Evolutionary conservation across 2,113 vertebrate species (phyloP).

Genomic region (Sinocyclocheilus grahami): DNA sequence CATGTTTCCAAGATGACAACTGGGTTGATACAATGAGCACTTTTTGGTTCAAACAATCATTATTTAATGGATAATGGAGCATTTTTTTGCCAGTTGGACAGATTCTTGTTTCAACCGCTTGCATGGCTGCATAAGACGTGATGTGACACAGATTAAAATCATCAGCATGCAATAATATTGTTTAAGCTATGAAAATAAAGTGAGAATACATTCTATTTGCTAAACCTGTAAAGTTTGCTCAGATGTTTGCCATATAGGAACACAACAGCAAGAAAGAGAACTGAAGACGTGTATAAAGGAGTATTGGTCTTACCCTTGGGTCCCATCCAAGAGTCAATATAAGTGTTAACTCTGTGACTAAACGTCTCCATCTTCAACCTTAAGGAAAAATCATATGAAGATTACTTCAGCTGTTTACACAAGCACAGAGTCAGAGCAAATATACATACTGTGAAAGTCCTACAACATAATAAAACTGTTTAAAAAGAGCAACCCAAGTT

Average conservation of each 20-base stretch:
- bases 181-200: background rate
- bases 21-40: background rate
- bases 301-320: slow-evolving; percentile 83
- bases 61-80: too few relatives aligned
- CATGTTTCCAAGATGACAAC: background rate
- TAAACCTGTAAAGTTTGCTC: background rate
- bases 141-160: too few relatives aligned
- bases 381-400: slow-evolving; percentile 37
- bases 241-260: background rate
- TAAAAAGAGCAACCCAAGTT: background rate
- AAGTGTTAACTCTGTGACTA: slow-evolving; percentile 86
- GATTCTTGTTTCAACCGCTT: too few relatives aligned
- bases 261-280: background rate
- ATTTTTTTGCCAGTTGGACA: background rate
- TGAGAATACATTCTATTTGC: background rate
- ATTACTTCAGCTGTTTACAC: background rate
- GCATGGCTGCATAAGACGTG: background rate
- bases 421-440: too few relatives aligned
- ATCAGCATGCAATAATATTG: too few relatives aligned
- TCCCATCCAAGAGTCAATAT: slow-evolving; percentile 89
- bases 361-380: slow-evolving; percentile 87
- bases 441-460: background rate
- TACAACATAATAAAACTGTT: background rate
- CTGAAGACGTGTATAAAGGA: background rate
- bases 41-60: too few relatives aligned